Evolutionary conservation across 2,797 vertebrate genomes (phyloP), one percentile per base, ranked within the genome.

Genomic region (Oryzias sinensis): DNA sequence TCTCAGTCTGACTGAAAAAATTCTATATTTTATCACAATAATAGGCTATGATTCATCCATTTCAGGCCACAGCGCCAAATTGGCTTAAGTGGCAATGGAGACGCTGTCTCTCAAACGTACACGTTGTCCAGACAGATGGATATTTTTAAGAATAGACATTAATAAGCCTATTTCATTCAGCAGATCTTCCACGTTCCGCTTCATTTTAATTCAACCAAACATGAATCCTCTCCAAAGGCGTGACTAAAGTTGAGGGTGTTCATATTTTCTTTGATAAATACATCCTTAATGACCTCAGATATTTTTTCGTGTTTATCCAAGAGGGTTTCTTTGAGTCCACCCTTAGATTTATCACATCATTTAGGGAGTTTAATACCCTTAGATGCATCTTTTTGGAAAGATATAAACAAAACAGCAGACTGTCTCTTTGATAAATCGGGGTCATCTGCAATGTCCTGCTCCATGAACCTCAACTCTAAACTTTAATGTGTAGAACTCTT

Each of bases 31-130:
- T 69, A 73, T 80, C 60, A 65, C 58, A 83, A 52, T 79, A 77
- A 78, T 77, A 68, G 72, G 53, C 56, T 51, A 67, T 86, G 80
- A 88, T 86, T 90, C 77, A 86, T 84, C 74, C 77, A 49, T 82
- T 87, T 81, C 74, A 80, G 76, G 85, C 60, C 37, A 50, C 16
- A 77, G 76, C 55, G 53, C 56, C 66, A 87, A 86, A 90, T 86
- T 88, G 84, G 78, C 76, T 65, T 86, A 85, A 88, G 81, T 86
- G 79, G 79, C 68, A 63, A 69, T 74, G 62, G 72, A 87, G 77
- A 87, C 83, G 62, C 59, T 18, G 55, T 84, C 82, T 67, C 82
- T 64, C 1, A 78, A 62, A 82, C 66, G 77, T 61, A 87, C 79
- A 79, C 54, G 20, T 56, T 79, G 84, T 87, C 76, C 77, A 88